Base-by-base conservation (phyloP, 2,888 invertebrate genomes). In the Liopterus haemorrhoidalis region DNA sequence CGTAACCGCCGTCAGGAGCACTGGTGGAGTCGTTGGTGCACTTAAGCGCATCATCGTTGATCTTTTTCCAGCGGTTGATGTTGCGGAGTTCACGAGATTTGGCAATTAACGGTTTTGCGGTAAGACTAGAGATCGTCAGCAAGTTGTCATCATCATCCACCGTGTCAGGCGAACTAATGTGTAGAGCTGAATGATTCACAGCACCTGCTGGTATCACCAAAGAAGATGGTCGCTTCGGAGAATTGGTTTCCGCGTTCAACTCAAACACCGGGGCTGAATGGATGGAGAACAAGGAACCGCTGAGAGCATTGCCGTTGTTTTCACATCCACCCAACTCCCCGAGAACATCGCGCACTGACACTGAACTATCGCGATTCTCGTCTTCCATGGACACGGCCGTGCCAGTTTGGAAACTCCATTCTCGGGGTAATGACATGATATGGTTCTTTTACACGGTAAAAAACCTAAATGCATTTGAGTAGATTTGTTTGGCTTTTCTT, bases 1-100 rank as follows among this genome's bases (percentile, higher is more conserved):
- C 85, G 62, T 84, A 84, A 0, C 85, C 84, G 1, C 84, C 84
- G 57, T 85, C 85, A 0, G 81, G 75, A 0, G 82, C 75, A 44
- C 73, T 70, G 11, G 60, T 22, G 5, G 38, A 39, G 16, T 39
- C 32, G 32, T 8, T 35, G 31, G 24, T 53, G 21, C 59, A 58
- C 5, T 57, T 61, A 2, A 54, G 53, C 46, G 62, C 59, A 16
- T 53, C 59, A 25, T 3, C 43, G 43, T 25, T 41, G 36, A 11
- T 56, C 43, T 50, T 49, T 39, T 15, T 52, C 44, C 32, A 37
- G 46, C 36, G 44, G 39, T 38, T 33, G 33, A 35, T n/a, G 4
- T 59, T 61, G 31, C 81, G 66, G 38, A 82, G 64, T 52, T 80
- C 79, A 37, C 76, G 71, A 1, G 81, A 80, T 50, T 81, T 83